Evolutionary conservation across 2,113 vertebrate species (phyloP), one percentile per base, ranked within the genome.

Genomic region (Propithecus coquereli): DNA sequence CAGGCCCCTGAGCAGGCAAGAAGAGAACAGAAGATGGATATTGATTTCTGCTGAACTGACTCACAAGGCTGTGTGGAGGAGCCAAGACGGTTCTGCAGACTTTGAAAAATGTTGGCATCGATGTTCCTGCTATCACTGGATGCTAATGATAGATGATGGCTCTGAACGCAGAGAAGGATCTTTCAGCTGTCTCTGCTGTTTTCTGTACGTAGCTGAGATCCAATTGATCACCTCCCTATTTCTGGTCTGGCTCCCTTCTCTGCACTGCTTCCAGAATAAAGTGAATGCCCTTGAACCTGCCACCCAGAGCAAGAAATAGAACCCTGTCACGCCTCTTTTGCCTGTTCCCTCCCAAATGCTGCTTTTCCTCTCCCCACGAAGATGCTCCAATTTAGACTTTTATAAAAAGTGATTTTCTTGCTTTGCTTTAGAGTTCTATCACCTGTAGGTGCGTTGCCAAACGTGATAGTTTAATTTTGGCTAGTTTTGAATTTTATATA

Each of bases 61-160:
- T 65, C 65, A n/a, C 30, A 43, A 25, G 30, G 11, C 22, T 93
- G 61, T 50, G 47, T 4, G 14, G 32, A 88, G 25, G n/a, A 95
- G 85, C 87, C 70, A 81, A 83, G 92, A 66, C 43, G 3, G 66
- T 81, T 94, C 80, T 59, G 70, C 40, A 68, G 88, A 94, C 90
- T 80, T 70, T 85, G 92, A 96, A 81, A 90, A 95, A 76, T 27
- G 65, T 57, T 95, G 92, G 73, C 90, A 66, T 50, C 84, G 32
- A 1, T 22, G 6, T 83, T 76, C n/a, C 37, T 50, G 80, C 23
- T 87, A 3, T 92, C 52, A 54, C 22, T 84, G 80, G 61, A 80
- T 82, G 43, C 66, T 94, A 47, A 71, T 84, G 80, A 87, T 23
- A 87, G 22, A 59, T 47, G 86, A 65, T 85, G 83, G 59, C 86